phyloP scores from a whole-genome alignment of 2,888 invertebrate genomes.

The Eulithis testata region DNA sequence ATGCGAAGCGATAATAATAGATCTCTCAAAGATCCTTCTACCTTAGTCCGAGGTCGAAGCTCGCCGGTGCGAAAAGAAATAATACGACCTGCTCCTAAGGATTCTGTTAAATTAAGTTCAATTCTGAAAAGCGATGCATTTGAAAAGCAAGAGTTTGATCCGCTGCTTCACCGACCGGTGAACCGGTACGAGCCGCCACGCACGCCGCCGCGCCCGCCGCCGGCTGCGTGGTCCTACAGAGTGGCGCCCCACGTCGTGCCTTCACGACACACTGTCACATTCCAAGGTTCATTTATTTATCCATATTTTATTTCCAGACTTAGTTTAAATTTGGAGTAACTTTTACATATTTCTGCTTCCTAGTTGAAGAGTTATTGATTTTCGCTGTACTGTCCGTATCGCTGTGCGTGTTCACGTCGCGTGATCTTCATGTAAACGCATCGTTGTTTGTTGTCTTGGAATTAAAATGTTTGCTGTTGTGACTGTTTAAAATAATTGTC shows the following conservation, averaged over 20 bases:
- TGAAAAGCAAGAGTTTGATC: slow-evolving; percentile 89
- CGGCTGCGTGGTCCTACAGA: slow-evolving; percentile 73
- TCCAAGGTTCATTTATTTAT: slow-evolving; percentile 86
- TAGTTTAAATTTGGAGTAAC: slow-evolving; percentile 76
- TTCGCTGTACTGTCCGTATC: slow-evolving; percentile 54
- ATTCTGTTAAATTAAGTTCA: slow-evolving; percentile 78
- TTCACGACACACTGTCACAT: slow-evolving; percentile 88
- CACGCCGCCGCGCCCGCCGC: slow-evolving; percentile 81
- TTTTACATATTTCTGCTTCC: slow-evolving; percentile 51
- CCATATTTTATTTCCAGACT: slow-evolving; percentile 45
- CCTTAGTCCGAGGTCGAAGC: slow-evolving; percentile 58
- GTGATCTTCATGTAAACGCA: slow-evolving; percentile 47
- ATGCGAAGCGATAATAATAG: slow-evolving; percentile 88
- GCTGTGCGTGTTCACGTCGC: slow-evolving; percentile 56
- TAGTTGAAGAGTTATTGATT: slow-evolving; percentile 64
- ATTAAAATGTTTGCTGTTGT: slow-evolving; percentile 41
- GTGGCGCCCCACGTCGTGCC: slow-evolving; percentile 78
- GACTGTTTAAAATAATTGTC: slow-evolving; percentile 32
- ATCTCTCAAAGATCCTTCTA: slow-evolving; percentile 80
- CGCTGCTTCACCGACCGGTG: slow-evolving; percentile 89
- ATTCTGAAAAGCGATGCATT: slow-evolving; percentile 81
- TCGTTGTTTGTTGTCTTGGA: slow-evolving; percentile 42
- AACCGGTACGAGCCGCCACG: slow-evolving; percentile 90
- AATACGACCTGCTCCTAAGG: slow-evolving; percentile 63
- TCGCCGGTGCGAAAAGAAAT: slow-evolving; percentile 75